These are phyloP conservation scores for Arion vulgaris DNA, from an alignment of 1,140 invertebrate genomes.

Conservation along the genomic window DNA sequence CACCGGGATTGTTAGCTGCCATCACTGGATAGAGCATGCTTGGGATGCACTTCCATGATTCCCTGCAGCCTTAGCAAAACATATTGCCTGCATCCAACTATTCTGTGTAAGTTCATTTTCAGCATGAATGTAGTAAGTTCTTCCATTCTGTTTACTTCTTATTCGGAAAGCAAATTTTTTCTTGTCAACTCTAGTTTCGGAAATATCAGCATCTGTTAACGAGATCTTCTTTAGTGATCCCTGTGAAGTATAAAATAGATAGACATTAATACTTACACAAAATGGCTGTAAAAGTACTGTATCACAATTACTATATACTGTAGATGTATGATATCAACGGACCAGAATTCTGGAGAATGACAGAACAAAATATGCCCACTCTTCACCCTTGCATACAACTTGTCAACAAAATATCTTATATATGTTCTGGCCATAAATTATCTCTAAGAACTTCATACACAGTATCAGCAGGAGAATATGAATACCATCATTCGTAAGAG, in stretches of 20 bases:
- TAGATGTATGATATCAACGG: too few relatives aligned
- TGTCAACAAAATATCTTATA: too few relatives aligned
- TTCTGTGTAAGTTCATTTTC: slow-evolving; percentile 66
- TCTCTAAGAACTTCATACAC: too few relatives aligned
- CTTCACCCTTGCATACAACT: too few relatives aligned
- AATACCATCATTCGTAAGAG: too few relatives aligned
- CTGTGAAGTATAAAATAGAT: slow-evolving; percentile 41
- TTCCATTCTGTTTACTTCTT: slow-evolving; percentile 64
- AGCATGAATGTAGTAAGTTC: slow-evolving; percentile 68
- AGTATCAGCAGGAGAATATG: too few relatives aligned
- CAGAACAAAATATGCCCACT: too few relatives aligned
- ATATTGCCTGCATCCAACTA: slow-evolving; percentile 72
- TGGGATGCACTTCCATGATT: slow-evolving; percentile 62
- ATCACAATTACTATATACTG: too few relatives aligned
- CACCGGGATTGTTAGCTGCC: background rate
- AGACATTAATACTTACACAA: too few relatives aligned
- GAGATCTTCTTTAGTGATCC: slow-evolving; percentile 61
- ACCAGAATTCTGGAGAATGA: too few relatives aligned
- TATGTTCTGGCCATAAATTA: too few relatives aligned
- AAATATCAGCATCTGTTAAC: slow-evolving; percentile 67
- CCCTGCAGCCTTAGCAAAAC: slow-evolving; percentile 70
- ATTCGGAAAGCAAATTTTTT: slow-evolving; percentile 68
- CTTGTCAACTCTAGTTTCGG: slow-evolving; percentile 68
- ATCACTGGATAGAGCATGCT: slow-evolving; percentile 68
- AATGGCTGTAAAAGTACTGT: too few relatives aligned